Evolutionary conservation across 2,888 invertebrate species (phyloP), one percentile per base, ranked within the genome.

Genomic region (Megaustenia siamemsis): DNA sequence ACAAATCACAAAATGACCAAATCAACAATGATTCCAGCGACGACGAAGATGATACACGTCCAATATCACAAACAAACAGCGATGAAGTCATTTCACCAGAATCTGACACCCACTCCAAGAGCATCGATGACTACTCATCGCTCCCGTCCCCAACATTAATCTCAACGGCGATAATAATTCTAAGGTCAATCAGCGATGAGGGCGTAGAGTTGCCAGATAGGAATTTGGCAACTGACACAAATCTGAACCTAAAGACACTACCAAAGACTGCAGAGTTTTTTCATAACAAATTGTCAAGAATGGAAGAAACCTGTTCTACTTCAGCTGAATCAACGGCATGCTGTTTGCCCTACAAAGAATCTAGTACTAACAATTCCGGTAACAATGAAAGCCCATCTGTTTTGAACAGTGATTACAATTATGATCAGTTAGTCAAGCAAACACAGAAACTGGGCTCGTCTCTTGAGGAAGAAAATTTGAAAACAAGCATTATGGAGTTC

Each of bases 121-220:
- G 43, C 18, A 32, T 32, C 12, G 76, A 56, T 28, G n/a, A 40
- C 5, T 60, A 49, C 45, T 32, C 85, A 18, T 69, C 53, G 0
- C 66, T 71, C 0, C 49, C 60, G 18, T 83, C 83, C 1, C 49
- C 86, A 4, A 76, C 69, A 8, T 15, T 86, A 18, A 43, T 77
- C 12, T 83, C 86, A 21, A 83, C 83, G 12, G 83, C 83, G n/a
- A 49, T 32, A 18, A 86, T 86, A 24, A 79, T 86, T 66, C 69
- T 80, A 10, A 40, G 69, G 43, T 38, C 78, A 15, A 79, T 83
- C n/a, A 49, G 38, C 60, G 71, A 66, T 10, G 86, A 68, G 1
- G 15, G 40, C 15, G 21, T 32, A 5, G 18, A 24, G 1, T 15
- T 18, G 0, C 8, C 6, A 49, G 28, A 32, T 32, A 35, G 32